Evolutionary conservation across 2,797 vertebrate genomes (phyloP).

Genomic region (Dendrocincla fuliginosa): DNA sequence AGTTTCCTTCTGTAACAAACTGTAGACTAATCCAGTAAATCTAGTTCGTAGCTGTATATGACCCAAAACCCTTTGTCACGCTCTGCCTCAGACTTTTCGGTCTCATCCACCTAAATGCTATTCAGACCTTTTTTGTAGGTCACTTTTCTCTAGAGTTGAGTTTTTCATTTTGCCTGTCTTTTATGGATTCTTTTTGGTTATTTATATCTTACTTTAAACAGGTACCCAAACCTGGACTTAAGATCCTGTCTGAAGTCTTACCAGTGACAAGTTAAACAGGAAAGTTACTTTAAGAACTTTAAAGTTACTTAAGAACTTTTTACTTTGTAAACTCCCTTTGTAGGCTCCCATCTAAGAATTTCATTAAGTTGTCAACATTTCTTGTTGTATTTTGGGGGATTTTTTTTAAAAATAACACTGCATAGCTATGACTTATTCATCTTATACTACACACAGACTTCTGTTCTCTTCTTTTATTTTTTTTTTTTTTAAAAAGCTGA

Average conservation of each 20-base stretch:
- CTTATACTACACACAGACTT: neutral
- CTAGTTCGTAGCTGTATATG: neutral
- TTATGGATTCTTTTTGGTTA: neutral
- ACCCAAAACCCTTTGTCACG: neutral
- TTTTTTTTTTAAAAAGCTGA: neutral
- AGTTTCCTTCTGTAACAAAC: neutral
- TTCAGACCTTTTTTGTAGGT: neutral
- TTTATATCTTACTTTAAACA: neutral
- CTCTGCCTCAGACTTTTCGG: neutral
- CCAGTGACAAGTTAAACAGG: neutral
- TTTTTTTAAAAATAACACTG: neutral
- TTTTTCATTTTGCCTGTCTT: neutral
- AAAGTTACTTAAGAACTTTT: too few relatives aligned
- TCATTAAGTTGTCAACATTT: neutral
- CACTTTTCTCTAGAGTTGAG: neutral
- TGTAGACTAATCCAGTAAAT: neutral
- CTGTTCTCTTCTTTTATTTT: neutral
- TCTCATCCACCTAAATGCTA: neutral
- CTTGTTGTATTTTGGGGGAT: neutral
- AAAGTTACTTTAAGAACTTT: neutral
- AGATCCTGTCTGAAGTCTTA: neutral
- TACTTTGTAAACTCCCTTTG: neutral
- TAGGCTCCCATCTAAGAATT: neutral
- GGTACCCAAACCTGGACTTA: neutral
- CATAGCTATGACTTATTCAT: neutral